Evolutionary conservation across 2,797 vertebrate genomes (phyloP).

Genomic region (Helarctos malayanus): DNA sequence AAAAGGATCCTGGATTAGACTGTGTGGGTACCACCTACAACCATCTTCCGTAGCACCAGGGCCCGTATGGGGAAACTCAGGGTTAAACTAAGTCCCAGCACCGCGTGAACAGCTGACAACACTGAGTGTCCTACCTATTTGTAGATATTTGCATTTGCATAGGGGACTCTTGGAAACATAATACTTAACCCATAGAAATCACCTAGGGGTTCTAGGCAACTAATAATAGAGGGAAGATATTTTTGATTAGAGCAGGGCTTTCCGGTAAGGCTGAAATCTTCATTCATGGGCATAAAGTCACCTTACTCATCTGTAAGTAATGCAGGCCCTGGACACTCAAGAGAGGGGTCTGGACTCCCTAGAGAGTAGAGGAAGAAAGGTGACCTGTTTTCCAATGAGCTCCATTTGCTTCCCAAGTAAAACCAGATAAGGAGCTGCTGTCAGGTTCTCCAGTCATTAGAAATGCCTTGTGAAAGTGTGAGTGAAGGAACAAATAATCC

Average conservation of each 20-base stretch:
- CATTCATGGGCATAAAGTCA: neutral
- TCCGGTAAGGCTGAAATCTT: neutral
- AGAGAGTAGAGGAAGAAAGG: neutral
- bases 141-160: neutral
- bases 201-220: neutral
- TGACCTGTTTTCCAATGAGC: conserved; percentile 20
- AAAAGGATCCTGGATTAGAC: neutral
- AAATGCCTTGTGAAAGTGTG: conserved; percentile 18
- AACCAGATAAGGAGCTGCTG: conserved; percentile 30
- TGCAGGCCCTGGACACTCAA: neutral
- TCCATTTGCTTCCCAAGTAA: conserved; percentile 29
- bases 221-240: neutral
- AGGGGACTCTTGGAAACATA: neutral
- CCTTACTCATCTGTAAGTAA: neutral
- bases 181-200: neutral
- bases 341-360: neutral
- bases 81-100: neutral
- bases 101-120: neutral
- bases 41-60: neutral
- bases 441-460: neutral
- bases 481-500: conserved; percentile 42
- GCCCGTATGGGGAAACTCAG: neutral
- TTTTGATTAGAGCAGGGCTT: conserved; percentile 18
- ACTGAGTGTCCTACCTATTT: neutral
- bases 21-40: neutral